Evolutionary conservation across 2,113 vertebrate species (phyloP).

Genomic region (Numenius arquata): DNA sequence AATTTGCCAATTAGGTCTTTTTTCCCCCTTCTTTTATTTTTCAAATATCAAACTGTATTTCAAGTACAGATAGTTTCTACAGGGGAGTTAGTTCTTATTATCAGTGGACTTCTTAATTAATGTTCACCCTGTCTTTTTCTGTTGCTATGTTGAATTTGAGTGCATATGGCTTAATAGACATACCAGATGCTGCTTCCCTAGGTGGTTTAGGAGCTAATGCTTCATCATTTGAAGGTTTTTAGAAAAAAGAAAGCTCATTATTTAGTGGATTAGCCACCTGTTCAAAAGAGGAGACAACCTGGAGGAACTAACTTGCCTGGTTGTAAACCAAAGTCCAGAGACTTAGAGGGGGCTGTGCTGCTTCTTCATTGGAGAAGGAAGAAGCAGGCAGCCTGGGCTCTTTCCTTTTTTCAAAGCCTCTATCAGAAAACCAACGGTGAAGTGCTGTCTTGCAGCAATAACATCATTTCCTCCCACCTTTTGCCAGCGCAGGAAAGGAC

Average conservation of each 20-base stretch:
- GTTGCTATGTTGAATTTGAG: constrained; percentile 43
- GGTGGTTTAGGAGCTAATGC: constrained; percentile 42
- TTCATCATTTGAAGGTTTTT: constrained; percentile 29
- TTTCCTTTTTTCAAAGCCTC: not conserved
- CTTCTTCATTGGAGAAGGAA: not conserved
- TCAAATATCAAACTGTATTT: not conserved
- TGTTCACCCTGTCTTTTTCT: constrained; percentile 28
- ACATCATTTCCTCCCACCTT: not conserved
- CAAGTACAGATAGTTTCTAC: not conserved
- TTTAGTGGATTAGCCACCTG: not conserved
- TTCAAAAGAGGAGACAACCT: not conserved
- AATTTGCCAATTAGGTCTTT: not conserved
- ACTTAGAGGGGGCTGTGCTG: not conserved
- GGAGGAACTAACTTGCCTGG: not conserved
- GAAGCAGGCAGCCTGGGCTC: not conserved
- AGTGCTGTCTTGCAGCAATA: not conserved
- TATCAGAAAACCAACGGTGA: not conserved
- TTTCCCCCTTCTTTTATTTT: not conserved
- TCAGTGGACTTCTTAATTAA: constrained; percentile 35
- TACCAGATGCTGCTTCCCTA: constrained; percentile 40
- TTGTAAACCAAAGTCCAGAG: not conserved
- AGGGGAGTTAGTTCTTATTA: not conserved
- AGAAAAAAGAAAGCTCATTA: not conserved
- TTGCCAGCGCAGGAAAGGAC: not conserved
- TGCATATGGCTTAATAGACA: constrained; percentile 28